These are phyloP conservation scores for Cheirogaleus major DNA, from an alignment of 2,797 vertebrate species.

Conservation along the genomic window DNA sequence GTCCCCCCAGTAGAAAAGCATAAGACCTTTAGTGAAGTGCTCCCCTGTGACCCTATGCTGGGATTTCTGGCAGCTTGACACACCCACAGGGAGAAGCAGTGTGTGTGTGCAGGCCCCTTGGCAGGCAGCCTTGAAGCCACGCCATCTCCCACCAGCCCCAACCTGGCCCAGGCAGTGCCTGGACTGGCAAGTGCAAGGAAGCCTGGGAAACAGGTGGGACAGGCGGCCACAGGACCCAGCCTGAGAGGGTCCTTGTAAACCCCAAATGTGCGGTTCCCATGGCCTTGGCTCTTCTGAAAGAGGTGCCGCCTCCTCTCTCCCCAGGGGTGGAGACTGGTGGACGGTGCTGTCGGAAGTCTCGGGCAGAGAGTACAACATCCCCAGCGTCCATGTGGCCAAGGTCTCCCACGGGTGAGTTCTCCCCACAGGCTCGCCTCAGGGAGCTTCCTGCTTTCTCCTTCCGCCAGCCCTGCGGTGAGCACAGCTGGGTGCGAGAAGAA, in stretches of 20 bases:
- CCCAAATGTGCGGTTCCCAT: background rate
- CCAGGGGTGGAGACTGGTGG: slow-evolving; percentile 92
- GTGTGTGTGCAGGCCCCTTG: background rate
- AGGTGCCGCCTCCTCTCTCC: background rate
- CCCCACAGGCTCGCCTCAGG: background rate
- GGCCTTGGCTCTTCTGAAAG: background rate
- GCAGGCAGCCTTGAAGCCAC: background rate
- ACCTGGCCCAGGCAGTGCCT: background rate
- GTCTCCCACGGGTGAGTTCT: slow-evolving; percentile 88
- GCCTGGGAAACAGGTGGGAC: background rate
- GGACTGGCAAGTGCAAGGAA: background rate
- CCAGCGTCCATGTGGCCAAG: slow-evolving; percentile 88
- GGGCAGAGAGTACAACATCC: slow-evolving; percentile 86
- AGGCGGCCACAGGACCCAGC: background rate
- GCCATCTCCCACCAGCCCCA: background rate
- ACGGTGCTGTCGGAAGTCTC: slow-evolving; percentile 88
- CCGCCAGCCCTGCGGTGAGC: background rate
- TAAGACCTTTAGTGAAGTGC: background rate
- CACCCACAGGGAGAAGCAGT: background rate
- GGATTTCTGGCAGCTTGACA: background rate
- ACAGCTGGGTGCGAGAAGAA: background rate
- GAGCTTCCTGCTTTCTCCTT: background rate
- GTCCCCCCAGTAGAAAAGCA: background rate
- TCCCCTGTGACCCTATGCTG: background rate
- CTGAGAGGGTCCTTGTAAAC: background rate